Percentiles rank a stretch among this genome's conserved stretches.
These are phyloP conservation scores for Pogonomyrmex barbatus DNA, from an alignment of 1,140 invertebrate genomes.

Conservation along the genomic window DNA sequence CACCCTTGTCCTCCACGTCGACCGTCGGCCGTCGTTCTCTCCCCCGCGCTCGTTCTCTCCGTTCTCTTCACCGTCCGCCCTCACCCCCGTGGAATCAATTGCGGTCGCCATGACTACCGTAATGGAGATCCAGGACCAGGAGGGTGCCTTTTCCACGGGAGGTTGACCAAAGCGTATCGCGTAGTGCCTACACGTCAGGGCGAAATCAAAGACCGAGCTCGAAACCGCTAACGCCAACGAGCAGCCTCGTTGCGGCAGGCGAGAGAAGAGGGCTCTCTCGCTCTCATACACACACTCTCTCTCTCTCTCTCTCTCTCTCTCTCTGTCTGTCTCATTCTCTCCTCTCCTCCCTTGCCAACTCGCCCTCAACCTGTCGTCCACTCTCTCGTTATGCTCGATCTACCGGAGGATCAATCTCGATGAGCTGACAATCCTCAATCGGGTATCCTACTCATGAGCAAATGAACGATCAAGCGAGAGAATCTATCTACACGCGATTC, in stretches of 20 bases:
- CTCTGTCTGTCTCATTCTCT: neutral
- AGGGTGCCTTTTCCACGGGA: conserved; percentile 84
- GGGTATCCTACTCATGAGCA: conserved; percentile 28
- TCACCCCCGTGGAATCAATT: conserved; percentile 84
- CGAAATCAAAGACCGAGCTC: conserved; percentile 82
- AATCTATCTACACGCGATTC: conserved; percentile 26
- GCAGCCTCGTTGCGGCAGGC: conserved; percentile 62
- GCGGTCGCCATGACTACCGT: conserved; percentile 85
- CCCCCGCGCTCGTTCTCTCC: conserved; percentile 69
- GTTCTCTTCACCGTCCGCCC: conserved; percentile 70
- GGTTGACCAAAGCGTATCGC: conserved; percentile 82
- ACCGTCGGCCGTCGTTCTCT: conserved; percentile 66
- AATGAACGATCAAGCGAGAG: conserved; percentile 57
- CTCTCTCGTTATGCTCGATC: conserved; percentile 66
- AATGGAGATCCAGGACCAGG: conserved; percentile 83
- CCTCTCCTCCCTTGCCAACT: neutral
- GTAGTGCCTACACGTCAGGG: conserved; percentile 79
- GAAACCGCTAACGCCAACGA: conserved; percentile 70
- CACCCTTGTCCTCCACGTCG: conserved; percentile 68
- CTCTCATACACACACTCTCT: neutral
- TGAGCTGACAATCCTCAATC: conserved; percentile 58
- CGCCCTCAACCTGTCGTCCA: conserved; percentile 27
- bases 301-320: neutral
- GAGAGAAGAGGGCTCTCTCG: conserved; percentile 41
- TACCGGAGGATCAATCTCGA: conserved; percentile 59